Evolutionary conservation across 2,888 invertebrate genomes (phyloP).

Genomic region (Lasioglossum lativentre): DNA sequence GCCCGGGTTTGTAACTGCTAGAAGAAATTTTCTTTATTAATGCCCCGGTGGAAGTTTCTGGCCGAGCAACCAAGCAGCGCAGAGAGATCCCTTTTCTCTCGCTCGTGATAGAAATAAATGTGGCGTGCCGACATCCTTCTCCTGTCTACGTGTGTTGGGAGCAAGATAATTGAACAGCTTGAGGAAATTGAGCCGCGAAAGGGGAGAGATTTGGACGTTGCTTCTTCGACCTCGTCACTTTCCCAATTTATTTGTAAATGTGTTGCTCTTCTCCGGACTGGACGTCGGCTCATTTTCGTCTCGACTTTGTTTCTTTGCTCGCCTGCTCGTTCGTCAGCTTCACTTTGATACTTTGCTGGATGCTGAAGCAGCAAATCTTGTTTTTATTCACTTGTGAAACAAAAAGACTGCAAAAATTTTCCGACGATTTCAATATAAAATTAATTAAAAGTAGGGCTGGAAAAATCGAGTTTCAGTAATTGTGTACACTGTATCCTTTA

Average conservation of each 20-base stretch:
- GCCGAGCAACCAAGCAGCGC: neutral
- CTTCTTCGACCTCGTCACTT: neutral
- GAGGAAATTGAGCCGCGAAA: conserved; percentile 25
- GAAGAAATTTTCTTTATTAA: neutral
- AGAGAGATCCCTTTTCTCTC: neutral
- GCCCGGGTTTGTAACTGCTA: neutral
- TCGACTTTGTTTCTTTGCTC: neutral
- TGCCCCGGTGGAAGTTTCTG: neutral
- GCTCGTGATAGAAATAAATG: conserved; percentile 2
- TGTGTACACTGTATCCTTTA: neutral
- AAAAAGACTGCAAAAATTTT: neutral
- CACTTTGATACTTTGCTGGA: neutral
- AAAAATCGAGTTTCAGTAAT: neutral
- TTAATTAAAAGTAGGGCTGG: neutral
- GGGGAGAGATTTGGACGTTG: neutral
- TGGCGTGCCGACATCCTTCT: neutral
- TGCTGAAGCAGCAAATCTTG: neutral
- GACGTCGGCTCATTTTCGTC: neutral
- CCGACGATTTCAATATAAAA: neutral
- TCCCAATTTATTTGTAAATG: conserved; percentile 1
- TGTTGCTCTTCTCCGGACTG: neutral
- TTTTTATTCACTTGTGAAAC: neutral
- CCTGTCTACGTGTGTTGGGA: neutral
- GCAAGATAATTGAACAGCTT: conserved; percentile 34
- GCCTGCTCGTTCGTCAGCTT: neutral